Evolutionary conservation across 2,797 vertebrate genomes (phyloP).

Genomic region (Apogon talboti): DNA sequence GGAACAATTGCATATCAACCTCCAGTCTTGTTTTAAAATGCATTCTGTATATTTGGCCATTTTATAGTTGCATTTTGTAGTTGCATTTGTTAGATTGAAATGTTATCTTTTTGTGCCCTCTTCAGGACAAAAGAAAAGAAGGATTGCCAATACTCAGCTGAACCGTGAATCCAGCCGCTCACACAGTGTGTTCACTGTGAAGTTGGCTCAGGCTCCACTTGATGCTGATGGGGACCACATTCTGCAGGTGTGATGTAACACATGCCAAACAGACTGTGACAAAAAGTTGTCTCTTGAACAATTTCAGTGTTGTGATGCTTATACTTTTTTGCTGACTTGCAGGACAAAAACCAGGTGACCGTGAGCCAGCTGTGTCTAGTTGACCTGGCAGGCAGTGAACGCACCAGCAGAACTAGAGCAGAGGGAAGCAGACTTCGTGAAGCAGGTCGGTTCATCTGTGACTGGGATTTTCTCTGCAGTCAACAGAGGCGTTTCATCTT

Average conservation of each 20-base stretch:
- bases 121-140: slow-evolving; percentile 94
- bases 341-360: slow-evolving; percentile 94
- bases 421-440: slow-evolving; percentile 94
- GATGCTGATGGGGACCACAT: slow-evolving; percentile 95
- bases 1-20: no score
- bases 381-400: slow-evolving; percentile 96
- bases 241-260: slow-evolving; percentile 85
- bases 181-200: slow-evolving; percentile 96
- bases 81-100: neutral
- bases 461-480: neutral
- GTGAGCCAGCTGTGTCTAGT: slow-evolving; percentile 95
- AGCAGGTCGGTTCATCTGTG: slow-evolving; percentile 84
- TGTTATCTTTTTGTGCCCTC: slow-evolving; percentile 7
- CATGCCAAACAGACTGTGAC: neutral
- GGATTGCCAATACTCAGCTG: slow-evolving; percentile 94
- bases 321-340: slow-evolving; percentile 10
- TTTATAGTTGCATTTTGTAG: neutral
- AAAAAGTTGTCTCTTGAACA: neutral
- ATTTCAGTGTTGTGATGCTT: neutral
- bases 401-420: slow-evolving; percentile 93
- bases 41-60: neutral
- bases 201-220: slow-evolving; percentile 93
- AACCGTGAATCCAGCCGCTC: slow-evolving; percentile 97
- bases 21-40: no score
- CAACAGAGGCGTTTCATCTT: neutral